Conservation (phyloP, 2,797 vertebrate species). For the Nyctalus aviator region DNA sequence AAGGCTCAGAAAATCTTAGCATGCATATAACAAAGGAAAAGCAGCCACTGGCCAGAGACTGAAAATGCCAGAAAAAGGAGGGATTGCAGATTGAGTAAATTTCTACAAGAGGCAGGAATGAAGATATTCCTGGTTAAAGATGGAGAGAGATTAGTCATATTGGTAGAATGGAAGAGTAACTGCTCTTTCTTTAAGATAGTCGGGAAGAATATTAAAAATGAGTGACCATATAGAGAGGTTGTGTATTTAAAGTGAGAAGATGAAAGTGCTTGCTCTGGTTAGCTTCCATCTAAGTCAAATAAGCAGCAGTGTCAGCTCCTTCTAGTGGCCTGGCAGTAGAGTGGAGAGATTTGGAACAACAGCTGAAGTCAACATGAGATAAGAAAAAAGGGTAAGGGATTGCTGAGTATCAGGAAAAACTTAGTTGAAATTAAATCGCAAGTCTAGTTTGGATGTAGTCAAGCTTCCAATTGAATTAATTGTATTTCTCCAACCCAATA, state of each 20-base stretch:
- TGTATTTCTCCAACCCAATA: neutral
- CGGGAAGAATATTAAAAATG: neutral
- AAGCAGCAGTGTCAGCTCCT: slow-evolving; percentile 1
- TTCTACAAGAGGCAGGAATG: neutral
- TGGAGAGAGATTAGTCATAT: neutral
- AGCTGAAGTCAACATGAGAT: neutral
- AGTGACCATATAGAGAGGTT: neutral
- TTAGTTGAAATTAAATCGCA: slow-evolving; percentile 53
- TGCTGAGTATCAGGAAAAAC: slow-evolving; percentile 4
- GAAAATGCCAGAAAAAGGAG: neutral
- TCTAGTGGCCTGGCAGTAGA: neutral
- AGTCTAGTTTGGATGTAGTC: neutral
- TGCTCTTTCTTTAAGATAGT: neutral
- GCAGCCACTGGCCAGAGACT: neutral
- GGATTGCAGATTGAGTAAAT: neutral
- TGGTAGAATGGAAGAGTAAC: neutral
- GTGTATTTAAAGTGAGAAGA: slow-evolving; percentile 12
- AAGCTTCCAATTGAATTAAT: slow-evolving; percentile 21
- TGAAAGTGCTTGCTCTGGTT: neutral
- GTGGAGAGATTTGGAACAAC: neutral
- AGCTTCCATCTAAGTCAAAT: neutral
- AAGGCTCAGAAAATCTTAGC: neutral
- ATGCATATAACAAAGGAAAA: slow-evolving; percentile 21
- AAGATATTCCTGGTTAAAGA: neutral
- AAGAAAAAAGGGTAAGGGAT: slow-evolving; percentile 5